These are phyloP conservation scores for Prosapia bicincta DNA, from an alignment of 2,888 invertebrate genomes.

Conservation along the genomic window DNA sequence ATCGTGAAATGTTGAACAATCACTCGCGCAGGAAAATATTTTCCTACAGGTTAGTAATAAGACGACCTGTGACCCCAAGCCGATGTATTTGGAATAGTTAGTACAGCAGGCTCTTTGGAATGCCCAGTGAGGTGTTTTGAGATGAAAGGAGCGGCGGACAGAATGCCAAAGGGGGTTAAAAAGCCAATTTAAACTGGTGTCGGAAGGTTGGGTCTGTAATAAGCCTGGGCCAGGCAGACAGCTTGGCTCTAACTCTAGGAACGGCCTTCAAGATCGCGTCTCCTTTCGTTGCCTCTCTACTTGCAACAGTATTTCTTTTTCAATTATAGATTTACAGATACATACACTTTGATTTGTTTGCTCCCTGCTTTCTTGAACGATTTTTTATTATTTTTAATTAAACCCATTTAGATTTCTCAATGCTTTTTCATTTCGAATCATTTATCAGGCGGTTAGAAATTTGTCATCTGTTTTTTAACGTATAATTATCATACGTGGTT, in stretches of 20 bases:
- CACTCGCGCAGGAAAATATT: not conserved
- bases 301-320: not conserved
- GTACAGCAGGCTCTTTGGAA: slow-evolving; percentile 9
- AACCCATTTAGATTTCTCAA: too few relatives aligned
- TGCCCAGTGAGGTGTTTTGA: slow-evolving; percentile 23
- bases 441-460: too few relatives aligned
- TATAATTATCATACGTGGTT: too few relatives aligned
- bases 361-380: not conserved
- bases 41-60: not conserved
- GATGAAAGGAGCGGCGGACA: slow-evolving; percentile 28
- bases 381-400: too few relatives aligned
- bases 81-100: slow-evolving; percentile 15
- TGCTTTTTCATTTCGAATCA: too few relatives aligned
- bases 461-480: too few relatives aligned
- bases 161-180: slow-evolving; percentile 32
- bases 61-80: slow-evolving; percentile 15
- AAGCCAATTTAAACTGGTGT: slow-evolving; percentile 32
- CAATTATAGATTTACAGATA: not conserved
- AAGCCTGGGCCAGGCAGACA: slow-evolving; percentile 22
- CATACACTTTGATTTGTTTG: not conserved
- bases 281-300: not conserved
- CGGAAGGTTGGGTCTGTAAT: slow-evolving; percentile 16
- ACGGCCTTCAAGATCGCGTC: slow-evolving; percentile 6
- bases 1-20: not conserved
- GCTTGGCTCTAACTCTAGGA: slow-evolving; percentile 16